Base-by-base conservation (phyloP, 2,797 vertebrate species). In the Pempheris klunzingeri region DNA sequence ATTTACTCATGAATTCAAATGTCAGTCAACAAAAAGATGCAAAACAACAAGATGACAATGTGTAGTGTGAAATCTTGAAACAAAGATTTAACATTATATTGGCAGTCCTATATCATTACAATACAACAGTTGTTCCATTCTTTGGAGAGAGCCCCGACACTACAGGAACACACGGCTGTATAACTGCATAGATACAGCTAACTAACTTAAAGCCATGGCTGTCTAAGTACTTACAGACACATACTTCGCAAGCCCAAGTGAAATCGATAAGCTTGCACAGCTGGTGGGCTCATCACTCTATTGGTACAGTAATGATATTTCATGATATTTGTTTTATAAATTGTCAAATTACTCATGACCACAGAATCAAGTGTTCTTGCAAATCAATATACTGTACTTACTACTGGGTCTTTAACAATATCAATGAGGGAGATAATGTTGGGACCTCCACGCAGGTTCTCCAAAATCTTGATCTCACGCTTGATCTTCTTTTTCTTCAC, bases 401-500 rank as follows among this genome's bases (percentile, higher is more conserved):
- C 97, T 92, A 98, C 97, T 0, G 97, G 97, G 90, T 99, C 97
- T 95, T 98, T 98, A 78, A 99, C 97, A 30, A 97, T 98, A 87
- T 98, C 97, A 26, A 97, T 94, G 84, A 99, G 96, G 54, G 97
- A 97, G 90, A 99, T 98, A 80, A 98, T 96, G 93, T 99, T 98
- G 52, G 97, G 97, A 87, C 97, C 97, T 72, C 97, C 97, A 14
- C 97, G 96, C 24, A 99, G 94, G 80, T 98, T 99, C 93, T 99
- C 97, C 94, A 98, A 92, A 92, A 99, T 98, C 94, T 98, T 99
- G 90, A 99, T 98, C 93, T 99, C 97, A 7, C 97, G 97, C 92
- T 98, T 98, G 94, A 99, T 99, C 94, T 99, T 99, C 96, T 98
- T 99, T 96, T 99, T 98, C 95, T 98, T 98, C 90, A 99, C 97